phyloP scores from a whole-genome alignment of 2,888 invertebrate species.

The Sinodicranocentrus sp. region DNA sequence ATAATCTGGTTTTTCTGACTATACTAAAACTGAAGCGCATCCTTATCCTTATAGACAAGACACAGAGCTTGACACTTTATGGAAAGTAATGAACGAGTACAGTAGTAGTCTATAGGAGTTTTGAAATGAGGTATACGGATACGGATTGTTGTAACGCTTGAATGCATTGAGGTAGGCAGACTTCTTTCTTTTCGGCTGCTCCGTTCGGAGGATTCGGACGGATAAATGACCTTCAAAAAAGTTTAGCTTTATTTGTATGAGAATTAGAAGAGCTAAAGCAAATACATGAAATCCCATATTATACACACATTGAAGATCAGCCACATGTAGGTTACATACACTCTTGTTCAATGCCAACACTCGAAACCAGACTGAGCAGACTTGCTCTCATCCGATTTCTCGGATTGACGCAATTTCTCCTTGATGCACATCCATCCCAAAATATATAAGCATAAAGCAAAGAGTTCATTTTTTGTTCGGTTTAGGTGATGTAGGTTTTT shows the following conservation, averaged over 20 bases:
- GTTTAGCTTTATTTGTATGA: too few relatives aligned
- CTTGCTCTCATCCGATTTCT: constrained; percentile 17
- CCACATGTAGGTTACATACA: too few relatives aligned
- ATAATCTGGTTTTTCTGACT: background rate
- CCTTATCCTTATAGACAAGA: background rate
- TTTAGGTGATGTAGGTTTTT: background rate
- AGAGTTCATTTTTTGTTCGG: constrained; percentile 24
- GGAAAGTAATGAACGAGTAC: background rate
- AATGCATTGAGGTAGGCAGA: background rate
- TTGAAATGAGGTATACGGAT: background rate
- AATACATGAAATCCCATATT: too few relatives aligned
- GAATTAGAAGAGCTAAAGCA: too few relatives aligned
- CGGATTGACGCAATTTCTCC: constrained; percentile 38
- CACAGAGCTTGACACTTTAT: background rate
- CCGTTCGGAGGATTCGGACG: background rate
- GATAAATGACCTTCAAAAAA: constrained; percentile 1
- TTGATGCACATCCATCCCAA: constrained; percentile 17
- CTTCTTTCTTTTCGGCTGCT: background rate
- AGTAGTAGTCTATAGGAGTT: background rate
- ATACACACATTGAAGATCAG: too few relatives aligned
- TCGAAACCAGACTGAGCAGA: too few relatives aligned
- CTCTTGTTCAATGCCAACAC: too few relatives aligned
- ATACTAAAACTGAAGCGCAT: background rate
- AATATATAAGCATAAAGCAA: background rate
- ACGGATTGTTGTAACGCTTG: background rate